Evolutionary conservation across 2,113 vertebrate genomes (phyloP).

Genomic region (Engraulis encrasicolus): DNA sequence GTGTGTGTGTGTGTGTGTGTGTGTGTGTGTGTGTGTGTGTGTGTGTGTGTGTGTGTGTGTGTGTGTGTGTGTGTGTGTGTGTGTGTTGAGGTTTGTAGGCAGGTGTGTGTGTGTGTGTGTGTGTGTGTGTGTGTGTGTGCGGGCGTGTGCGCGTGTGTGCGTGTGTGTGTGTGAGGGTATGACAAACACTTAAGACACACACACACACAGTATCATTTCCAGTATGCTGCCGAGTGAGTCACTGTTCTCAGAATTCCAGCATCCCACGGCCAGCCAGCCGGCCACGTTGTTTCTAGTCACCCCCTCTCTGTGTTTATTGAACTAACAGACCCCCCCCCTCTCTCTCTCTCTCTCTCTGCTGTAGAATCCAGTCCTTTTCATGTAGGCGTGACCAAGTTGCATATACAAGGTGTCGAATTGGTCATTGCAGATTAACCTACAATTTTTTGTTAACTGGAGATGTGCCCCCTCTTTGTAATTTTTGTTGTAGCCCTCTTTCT

Average conservation of each 20-base stretch:
- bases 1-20: no score
- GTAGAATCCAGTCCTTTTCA: no score
- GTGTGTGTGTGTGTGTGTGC: no score
- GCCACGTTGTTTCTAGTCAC: background rate
- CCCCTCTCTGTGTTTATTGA: background rate
- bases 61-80: background rate
- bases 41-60: background rate
- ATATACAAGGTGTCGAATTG: no score
- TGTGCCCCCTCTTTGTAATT: no score
- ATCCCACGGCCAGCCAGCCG: no score
- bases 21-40: background rate
- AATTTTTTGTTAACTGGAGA: no score
- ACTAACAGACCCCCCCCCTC: background rate
- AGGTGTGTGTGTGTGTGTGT: slow-evolving; percentile 40
- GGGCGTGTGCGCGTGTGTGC: background rate
- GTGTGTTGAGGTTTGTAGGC: slow-evolving; percentile 81
- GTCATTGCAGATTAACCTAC: no score
- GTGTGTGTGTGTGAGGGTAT: slow-evolving; percentile 3
- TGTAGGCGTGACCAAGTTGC: no score
- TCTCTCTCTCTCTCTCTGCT: slow-evolving; percentile 41
- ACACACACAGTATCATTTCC: background rate
- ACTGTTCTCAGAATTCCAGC: background rate
- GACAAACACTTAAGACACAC: no score
- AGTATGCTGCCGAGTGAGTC: background rate
- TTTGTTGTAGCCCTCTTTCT: no score